phyloP scores from a whole-genome alignment of 2,888 invertebrate genomes.

The Bellardia bayeri region DNA sequence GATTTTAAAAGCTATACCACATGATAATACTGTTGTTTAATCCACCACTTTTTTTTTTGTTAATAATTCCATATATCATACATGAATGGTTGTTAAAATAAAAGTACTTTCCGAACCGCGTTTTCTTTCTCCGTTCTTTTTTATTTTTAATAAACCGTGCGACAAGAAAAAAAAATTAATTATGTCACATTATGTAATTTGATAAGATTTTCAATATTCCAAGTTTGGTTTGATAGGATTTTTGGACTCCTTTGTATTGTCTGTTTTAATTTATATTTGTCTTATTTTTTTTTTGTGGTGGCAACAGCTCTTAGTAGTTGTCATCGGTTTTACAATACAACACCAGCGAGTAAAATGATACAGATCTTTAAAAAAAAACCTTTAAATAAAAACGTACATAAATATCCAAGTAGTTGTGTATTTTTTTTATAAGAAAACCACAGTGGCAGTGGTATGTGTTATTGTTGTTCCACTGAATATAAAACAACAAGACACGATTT shows the following conservation, averaged over 20 bases:
- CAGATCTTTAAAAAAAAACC: conserved; percentile 45
- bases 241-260: conserved; percentile 18
- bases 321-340: conserved; percentile 65
- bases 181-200: conserved; percentile 84
- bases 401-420: neutral
- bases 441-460: conserved; percentile 33
- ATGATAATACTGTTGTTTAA: neutral
- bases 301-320: conserved; percentile 54
- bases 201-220: conserved; percentile 77
- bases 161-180: conserved; percentile 79
- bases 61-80: neutral
- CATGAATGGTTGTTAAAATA: neutral
- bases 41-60: neutral
- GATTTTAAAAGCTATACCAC: neutral
- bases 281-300: conserved; percentile 22
- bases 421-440: conserved; percentile 30
- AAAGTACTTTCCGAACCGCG: too few relatives aligned
- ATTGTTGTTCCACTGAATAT: conserved; percentile 51
- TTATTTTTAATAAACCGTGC: conserved; percentile 11
- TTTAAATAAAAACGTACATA: neutral
- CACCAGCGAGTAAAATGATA: conserved; percentile 69
- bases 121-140: neutral
- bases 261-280: neutral
- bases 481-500: conserved; percentile 1
- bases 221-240: conserved; percentile 43